Percentiles rank a stretch among this genome's conserved stretches.
Conservation (phyloP, 2,113 vertebrate species). For the Trochalopteron elliotii region DNA sequence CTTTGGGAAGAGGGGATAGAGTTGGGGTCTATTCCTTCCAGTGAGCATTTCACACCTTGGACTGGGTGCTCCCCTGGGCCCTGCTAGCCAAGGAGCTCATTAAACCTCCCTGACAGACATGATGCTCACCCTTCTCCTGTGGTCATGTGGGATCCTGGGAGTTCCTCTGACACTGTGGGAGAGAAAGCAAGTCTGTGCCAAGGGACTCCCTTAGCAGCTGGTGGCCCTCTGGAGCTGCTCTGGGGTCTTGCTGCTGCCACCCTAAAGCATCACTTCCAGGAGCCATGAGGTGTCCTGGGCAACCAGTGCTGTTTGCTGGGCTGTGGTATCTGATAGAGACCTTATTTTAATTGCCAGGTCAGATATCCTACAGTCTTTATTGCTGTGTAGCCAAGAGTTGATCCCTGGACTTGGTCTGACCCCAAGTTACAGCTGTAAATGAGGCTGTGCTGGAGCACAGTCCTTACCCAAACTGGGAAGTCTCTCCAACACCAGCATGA, state of each 20-base stretch:
- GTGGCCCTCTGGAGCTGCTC: not conserved
- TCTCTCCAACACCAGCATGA: not conserved
- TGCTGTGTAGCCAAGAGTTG: not conserved
- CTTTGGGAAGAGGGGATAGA: not conserved
- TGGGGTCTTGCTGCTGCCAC: not conserved
- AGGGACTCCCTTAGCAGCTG: not conserved
- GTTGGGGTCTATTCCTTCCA: accelerated
- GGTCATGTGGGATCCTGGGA: not conserved
- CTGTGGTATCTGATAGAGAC: not conserved
- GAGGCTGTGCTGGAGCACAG: not conserved
- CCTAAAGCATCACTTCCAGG: not conserved
- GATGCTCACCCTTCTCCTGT: not conserved
- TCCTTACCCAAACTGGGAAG: not conserved
- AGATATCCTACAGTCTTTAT: not conserved
- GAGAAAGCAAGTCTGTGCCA: not conserved
- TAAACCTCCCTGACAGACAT: not conserved
- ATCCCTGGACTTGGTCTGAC: not conserved
- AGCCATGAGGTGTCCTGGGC: not conserved
- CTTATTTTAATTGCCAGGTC: not conserved
- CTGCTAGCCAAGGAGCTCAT: not conserved
- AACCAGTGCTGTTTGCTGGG: not conserved
- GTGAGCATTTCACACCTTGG: not conserved
- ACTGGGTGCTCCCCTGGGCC: not conserved
- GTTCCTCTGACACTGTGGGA: not conserved
- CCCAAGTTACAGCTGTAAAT: not conserved